Percentiles rank a stretch among this genome's conserved stretches.
These are phyloP conservation scores for Orius insidiosus DNA, from an alignment of 1,140 invertebrate species.

Conservation along the genomic window DNA sequence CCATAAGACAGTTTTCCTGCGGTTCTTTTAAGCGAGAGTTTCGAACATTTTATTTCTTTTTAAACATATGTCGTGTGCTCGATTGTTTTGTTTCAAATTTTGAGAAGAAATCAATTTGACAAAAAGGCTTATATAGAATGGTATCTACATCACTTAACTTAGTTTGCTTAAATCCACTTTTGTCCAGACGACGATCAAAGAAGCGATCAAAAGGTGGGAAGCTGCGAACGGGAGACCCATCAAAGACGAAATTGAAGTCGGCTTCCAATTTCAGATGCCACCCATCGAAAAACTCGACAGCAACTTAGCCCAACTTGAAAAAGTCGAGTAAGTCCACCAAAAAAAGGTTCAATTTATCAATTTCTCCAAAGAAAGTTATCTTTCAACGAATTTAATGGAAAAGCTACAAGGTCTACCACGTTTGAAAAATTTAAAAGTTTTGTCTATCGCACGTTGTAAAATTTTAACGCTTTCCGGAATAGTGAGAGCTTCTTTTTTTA, in stretches of 20 bases:
- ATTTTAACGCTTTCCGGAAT: slow-evolving; percentile 64
- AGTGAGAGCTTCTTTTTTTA: slow-evolving; percentile 26
- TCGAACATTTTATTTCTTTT: too few species aligned
- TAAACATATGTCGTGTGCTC: too few species aligned
- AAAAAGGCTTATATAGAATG: too few species aligned
- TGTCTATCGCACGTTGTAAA: slow-evolving; percentile 68
- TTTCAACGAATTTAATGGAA: slow-evolving; percentile 77
- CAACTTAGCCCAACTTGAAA: slow-evolving; percentile 26
- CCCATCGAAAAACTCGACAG: slow-evolving; percentile 53
- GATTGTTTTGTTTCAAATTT: too few species aligned
- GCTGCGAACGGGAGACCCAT: slow-evolving; percentile 19
- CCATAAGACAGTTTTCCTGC: too few species aligned
- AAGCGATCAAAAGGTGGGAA: slow-evolving; percentile 27
- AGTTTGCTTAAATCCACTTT: too few species aligned
- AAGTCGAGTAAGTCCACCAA: slow-evolving; percentile 1
- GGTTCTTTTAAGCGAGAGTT: too few species aligned
- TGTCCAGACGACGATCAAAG: slow-evolving; percentile 23
- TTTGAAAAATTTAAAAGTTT: slow-evolving; percentile 55
- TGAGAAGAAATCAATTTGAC: too few species aligned
- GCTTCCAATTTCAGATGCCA: slow-evolving; percentile 44
- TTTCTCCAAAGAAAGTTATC: slow-evolving; percentile 41
- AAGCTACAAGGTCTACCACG: slow-evolving; percentile 65
- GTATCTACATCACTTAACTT: too few species aligned
- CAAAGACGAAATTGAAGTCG: not conserved
- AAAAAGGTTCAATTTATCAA: slow-evolving; percentile 14